phyloP scores from a whole-genome alignment of 2,797 vertebrate genomes.

The Champsocephalus esox region DNA sequence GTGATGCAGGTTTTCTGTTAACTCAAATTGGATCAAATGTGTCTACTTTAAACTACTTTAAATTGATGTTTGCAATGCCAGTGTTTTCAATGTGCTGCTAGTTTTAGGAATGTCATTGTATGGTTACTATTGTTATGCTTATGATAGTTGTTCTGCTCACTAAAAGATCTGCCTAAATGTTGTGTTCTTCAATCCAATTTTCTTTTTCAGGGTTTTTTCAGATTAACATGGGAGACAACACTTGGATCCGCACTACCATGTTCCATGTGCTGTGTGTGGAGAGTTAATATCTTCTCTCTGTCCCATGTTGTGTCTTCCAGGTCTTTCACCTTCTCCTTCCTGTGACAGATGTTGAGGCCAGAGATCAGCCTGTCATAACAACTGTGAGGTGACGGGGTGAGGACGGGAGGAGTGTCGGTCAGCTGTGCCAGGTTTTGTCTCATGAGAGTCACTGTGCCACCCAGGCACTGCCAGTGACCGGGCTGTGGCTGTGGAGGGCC shows the following conservation, averaged over 20 bases:
- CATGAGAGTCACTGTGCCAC: constrained; percentile 78
- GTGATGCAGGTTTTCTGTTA: not conserved
- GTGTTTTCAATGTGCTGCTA: not conserved
- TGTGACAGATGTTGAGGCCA: constrained; percentile 75
- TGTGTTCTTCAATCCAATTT: not conserved
- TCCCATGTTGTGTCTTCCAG: constrained; percentile 47
- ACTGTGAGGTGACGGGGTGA: constrained; percentile 70
- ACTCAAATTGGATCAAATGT: not conserved
- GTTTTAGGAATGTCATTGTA: not conserved
- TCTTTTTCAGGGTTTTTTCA: not conserved
- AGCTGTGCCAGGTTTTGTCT: constrained; percentile 64
- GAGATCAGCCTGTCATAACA: constrained; percentile 36
- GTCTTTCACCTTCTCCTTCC: constrained; percentile 57
- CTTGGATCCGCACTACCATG: not conserved
- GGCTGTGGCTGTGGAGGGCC: constrained; percentile 83
- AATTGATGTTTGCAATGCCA: not conserved
- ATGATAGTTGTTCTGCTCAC: not conserved
- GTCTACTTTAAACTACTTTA: not conserved
- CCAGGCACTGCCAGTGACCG: constrained; percentile 79
- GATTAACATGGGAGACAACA: not conserved
- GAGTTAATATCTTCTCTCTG: constrained; percentile 6
- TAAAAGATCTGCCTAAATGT: not conserved
- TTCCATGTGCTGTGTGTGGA: constrained; percentile 1
- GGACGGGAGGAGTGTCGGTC: constrained; percentile 35
- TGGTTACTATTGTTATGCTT: constrained; percentile 1